phyloP scores from a whole-genome alignment of 2,888 invertebrate genomes.

The Mesochorus sp. region DNA sequence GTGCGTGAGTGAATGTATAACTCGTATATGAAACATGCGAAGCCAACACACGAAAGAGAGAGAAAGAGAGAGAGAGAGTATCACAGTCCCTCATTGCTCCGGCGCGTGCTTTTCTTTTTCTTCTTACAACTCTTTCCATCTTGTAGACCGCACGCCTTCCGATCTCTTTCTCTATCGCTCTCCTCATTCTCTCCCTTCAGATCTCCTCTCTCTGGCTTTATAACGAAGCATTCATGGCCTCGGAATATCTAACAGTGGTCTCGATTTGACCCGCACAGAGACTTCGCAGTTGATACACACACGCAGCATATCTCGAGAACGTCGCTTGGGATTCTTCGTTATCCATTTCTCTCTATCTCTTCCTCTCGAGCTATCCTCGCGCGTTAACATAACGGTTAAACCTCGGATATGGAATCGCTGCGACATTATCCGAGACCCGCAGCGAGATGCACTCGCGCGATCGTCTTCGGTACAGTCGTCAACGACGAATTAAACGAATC shows the following conservation, averaged over 20 bases:
- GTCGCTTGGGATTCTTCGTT: conserved; percentile 22
- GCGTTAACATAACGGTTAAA: conserved; percentile 71
- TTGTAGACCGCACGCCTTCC: conserved; percentile 19
- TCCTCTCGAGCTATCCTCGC: background rate
- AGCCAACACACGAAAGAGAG: conserved; percentile 36
- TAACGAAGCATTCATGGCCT: conserved; percentile 72
- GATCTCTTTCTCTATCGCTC: conserved; percentile 34
- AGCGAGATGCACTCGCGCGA: no score
- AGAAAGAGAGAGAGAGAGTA: conserved; percentile 38
- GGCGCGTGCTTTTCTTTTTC: conserved; percentile 6
- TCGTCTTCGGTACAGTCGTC: no score
- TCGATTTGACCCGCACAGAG: conserved; percentile 63
- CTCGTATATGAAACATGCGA: conserved; percentile 43
- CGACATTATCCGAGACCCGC: conserved; percentile 32
- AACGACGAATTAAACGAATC: conserved; percentile 18
- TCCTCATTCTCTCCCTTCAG: conserved; percentile 21
- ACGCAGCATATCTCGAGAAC: conserved; percentile 21
- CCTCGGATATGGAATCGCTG: conserved; percentile 46
- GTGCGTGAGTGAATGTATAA: conserved; percentile 57
- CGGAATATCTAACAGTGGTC: conserved; percentile 54
- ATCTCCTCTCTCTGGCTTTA: conserved; percentile 44
- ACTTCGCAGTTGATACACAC: conserved; percentile 20
- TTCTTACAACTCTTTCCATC: conserved; percentile 21
- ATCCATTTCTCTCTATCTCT: conserved; percentile 10
- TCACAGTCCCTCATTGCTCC: conserved; percentile 27